phyloP scores from a whole-genome alignment of 2,797 vertebrate species.

The Neosalanx taihuensis region DNA sequence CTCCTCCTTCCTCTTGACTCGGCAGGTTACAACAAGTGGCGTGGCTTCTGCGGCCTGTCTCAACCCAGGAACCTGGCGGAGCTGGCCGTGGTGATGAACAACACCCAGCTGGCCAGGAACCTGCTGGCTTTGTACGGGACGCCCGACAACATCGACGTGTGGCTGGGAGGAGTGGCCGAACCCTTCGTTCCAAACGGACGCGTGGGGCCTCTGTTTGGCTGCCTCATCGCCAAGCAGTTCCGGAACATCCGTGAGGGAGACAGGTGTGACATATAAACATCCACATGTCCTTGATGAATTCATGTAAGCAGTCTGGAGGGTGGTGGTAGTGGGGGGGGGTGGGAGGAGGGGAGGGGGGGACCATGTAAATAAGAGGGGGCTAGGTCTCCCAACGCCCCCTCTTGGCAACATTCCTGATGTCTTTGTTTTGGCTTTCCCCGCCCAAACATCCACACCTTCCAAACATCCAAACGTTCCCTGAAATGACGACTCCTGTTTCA shows the following conservation, averaged over 20 bases:
- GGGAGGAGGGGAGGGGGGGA: too few species aligned
- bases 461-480: not conserved
- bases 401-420: too few species aligned
- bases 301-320: too few species aligned
- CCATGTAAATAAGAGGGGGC: too few species aligned
- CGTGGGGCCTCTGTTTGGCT: slow-evolving; percentile 84
- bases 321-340: too few species aligned
- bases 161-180: slow-evolving; percentile 81
- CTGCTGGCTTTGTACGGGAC: slow-evolving; percentile 77
- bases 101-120: slow-evolving; percentile 55
- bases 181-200: slow-evolving; percentile 76
- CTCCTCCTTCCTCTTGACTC: not conserved
- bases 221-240: slow-evolving; percentile 83
- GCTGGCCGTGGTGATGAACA: slow-evolving; percentile 72
- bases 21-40: slow-evolving; percentile 86
- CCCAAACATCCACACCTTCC: too few species aligned
- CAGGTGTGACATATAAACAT: slow-evolving; percentile 60
- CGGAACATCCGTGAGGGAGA: slow-evolving; percentile 79
- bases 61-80: slow-evolving; percentile 62
- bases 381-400: too few species aligned
- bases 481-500: slow-evolving; percentile 51
- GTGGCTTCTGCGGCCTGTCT: slow-evolving; percentile 80
- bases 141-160: slow-evolving; percentile 83
- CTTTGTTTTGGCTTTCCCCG: too few species aligned
- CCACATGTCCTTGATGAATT: too few species aligned